A percentile compares a stretch with the other conserved stretches of the same genome.
Evolutionary conservation across 2,797 vertebrate species (phyloP).

Genomic region (Anniella stebbinsi): DNA sequence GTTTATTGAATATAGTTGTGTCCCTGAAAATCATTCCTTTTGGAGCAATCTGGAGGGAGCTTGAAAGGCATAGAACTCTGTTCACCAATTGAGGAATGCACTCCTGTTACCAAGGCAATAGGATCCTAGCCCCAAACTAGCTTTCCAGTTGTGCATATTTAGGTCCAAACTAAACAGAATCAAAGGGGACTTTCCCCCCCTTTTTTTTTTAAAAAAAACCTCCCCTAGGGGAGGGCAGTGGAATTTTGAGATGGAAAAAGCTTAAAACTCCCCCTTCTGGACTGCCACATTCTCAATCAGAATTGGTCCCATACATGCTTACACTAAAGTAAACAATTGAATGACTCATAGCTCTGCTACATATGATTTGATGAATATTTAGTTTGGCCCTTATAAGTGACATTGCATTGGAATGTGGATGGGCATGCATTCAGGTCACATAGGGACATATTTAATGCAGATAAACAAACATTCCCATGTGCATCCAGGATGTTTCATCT

Average conservation of each 20-base stretch:
- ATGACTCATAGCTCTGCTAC: too few relatives aligned
- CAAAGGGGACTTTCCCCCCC: too few relatives aligned
- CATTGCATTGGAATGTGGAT: background rate
- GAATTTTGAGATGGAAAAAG: too few relatives aligned
- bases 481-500: background rate
- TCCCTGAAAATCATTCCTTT: background rate
- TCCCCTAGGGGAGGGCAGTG: too few relatives aligned
- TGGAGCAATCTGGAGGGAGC: background rate
- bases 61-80: background rate
- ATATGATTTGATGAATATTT: too few relatives aligned
- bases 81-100: background rate
- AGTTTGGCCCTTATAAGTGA: background rate
- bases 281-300: too few relatives aligned
- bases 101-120: background rate
- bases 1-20: background rate
- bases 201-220: too few relatives aligned
- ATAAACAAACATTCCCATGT: background rate
- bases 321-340: too few relatives aligned
- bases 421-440: background rate
- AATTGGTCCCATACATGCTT: too few relatives aligned
- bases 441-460: background rate
- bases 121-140: background rate
- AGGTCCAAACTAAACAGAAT: too few relatives aligned
- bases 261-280: too few relatives aligned
- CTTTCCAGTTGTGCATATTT: background rate